Base-by-base conservation (phyloP, 35 echinoderm and acorn worm genomes). In the Diadema setosum region DNA sequence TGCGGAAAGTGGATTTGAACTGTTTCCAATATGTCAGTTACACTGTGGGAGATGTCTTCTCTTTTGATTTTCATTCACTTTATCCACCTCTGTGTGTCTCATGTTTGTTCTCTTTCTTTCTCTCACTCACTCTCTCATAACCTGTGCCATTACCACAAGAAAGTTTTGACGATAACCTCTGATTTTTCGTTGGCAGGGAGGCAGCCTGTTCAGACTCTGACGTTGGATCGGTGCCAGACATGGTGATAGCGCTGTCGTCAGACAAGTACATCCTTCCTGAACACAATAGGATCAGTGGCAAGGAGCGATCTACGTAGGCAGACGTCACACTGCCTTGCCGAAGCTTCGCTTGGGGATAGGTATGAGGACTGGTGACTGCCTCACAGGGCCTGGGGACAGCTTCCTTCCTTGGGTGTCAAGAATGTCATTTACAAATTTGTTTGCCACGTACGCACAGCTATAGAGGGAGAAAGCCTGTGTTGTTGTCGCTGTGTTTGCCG, bases 211-310 rank as follows among this genome's bases (percentile, higher is more conserved):
- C 27, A 34, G 63, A 67, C n/a, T 67, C 25, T 67, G 0, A 33
- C n/a, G 73, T 78, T 78, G 73, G 73, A 78, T 39, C n/a, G 25
- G 40, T 21, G 73, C 73, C 73, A 78, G 73, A 44, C 73, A 20
- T 36, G 24, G 29, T 41, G 21, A 24, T 39, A 78, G 73, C 73
- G n/a, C 73, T 44, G 73, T 78, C 73, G 40, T 78, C 73, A 78
- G 73, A 78, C 30, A 41, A 42, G 5, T 16, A 20, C 73, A 78
- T 78, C 73, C 73, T 78, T 78, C 73, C 73, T 78, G 73, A 41
- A 42, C 73, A 78, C 73, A 78, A 78, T 78, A 78, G 40, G 34
- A 21, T 43, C 5, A 44, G 15, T 35, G 73, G 36, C 26, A 33
- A 17, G 8, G 24, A 67, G 63, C 30, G 18, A 4, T 75, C 40